Evolutionary conservation across 2,113 vertebrate genomes (phyloP), one percentile per base, ranked within the genome.

Genomic region (Bucco capensis): DNA sequence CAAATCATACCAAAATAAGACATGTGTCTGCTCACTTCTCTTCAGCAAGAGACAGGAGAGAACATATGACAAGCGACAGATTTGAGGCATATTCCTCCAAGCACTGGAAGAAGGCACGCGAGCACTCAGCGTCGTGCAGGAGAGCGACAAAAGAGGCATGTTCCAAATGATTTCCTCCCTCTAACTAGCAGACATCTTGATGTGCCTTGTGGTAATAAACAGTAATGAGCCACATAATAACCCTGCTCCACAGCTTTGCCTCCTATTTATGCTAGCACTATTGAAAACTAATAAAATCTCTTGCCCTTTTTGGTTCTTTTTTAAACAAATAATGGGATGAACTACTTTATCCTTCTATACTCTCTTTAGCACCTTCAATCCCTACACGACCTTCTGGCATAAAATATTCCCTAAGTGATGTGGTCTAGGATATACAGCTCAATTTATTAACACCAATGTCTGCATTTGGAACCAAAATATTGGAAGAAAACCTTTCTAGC

Each of bases 1-100:
- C 89, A 90, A 93, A 71, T 33, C 4, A 2, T 30, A 90, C 80
- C 89, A 90, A 93, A 96, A 92, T 93, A 94, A 94, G 77, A 50
- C 42, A 21, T 19, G 76, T 47, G 5, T 96, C 95, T 95, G 92
- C 91, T 96, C 71, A 0, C 50, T 53, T 76, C 83, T 83, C 64
- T 86, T 69, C 58, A 6, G 76, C 88, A 64, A 31, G 85, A 83
- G 33, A 33, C 0, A 42, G 1, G 57, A 57, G 71, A 66, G 87
- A 92, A 51, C 91, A 87, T 35, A 87, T 44, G 89, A 94, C 89
- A 91, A 30, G 66, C 10, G 44, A 31, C 87, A 86, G 93, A 62
- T 89, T 92, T 89, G 33, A 79, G 94, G 62, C 12, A 27, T 9
- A 30, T 50, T 86, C 87, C 93, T 80, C 44, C 44, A 1, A 87